Base-by-base conservation (phyloP, 2,888 invertebrate genomes). In the Eupithecia centaureata region DNA sequence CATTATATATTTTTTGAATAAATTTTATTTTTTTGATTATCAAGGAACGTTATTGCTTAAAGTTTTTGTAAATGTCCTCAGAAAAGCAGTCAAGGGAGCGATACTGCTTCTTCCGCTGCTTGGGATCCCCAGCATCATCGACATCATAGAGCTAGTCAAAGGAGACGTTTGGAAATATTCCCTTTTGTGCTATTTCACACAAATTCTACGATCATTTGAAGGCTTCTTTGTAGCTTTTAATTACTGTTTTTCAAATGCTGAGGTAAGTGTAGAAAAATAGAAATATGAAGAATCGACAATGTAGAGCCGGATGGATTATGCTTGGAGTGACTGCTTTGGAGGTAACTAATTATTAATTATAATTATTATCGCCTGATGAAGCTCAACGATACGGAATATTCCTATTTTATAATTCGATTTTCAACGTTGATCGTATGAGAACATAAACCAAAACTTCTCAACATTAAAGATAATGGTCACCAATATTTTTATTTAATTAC, bases 181-280 rank as follows among this genome's bases (percentile, higher is more conserved):
- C 0, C 74, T 96, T 0, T 97, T 97, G 97, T 95, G 96, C 2
- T 97, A 96, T 85, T 90, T 93, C 15, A 96, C 97, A 0, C 96
- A 97, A 82, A 96, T 97, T 81, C 90, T 97, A 59, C 95, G 95
- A n/a, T 96, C 97, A 0, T 97, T 97, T 83, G 97, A 97, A 88
- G 97, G 97, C 35, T 95, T 96, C 76, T 96, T 97, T 83, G 95
- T 97, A 59, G 95, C 97, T 0, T 93, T 96, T 12, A 93, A 97
- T 58, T 97, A 97, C 85, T 98, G 97, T 82, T 97, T 97, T 83
- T 87, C 96, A 61, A 97, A 97, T 79, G 96, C 95, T 72, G 97
- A 98, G 95, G 97, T 97, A 86, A 87, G 87, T 79, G 7, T n/a
- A 18, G 51, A 5, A 32, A 47, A 38, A 57, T 59, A 61, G 25